Conservation (phyloP, 2,888 invertebrate genomes). For the Mayetiola destructor region DNA sequence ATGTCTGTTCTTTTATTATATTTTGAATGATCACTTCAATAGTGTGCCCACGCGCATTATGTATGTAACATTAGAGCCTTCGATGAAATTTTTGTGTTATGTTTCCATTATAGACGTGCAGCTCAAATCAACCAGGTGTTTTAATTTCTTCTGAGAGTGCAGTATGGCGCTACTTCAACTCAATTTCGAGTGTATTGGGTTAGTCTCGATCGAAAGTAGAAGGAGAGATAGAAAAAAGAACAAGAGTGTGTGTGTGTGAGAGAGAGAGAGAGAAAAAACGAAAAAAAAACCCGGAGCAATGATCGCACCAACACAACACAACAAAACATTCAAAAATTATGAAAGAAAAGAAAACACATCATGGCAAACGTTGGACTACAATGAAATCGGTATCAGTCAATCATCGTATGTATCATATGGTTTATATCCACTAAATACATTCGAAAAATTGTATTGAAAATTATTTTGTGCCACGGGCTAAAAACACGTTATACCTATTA, state of each 20-base stretch:
- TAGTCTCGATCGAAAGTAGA: too few species aligned
- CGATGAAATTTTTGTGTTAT: constrained; percentile 1
- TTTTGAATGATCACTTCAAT: constrained; percentile 2
- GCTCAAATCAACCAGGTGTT: constrained; percentile 2
- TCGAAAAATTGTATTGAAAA: neutral
- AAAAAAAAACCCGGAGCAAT: too few species aligned
- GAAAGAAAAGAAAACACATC: too few species aligned
- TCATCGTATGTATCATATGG: constrained; percentile 8
- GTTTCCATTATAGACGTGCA: neutral
- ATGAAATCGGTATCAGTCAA: neutral
- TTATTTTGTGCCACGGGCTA: constrained; percentile 13
- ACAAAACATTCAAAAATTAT: too few species aligned
- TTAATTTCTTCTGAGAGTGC: neutral
- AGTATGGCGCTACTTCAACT: constrained; percentile 9
- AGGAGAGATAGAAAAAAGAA: neutral
- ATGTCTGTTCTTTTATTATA: neutral
- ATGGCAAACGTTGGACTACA: too few species aligned
- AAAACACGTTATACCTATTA: neutral
- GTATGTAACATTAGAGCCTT: constrained; percentile 2
- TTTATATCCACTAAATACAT: neutral
- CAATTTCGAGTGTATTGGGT: neutral
- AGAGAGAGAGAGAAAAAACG: neutral
- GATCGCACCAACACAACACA: too few species aligned
- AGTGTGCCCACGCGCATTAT: constrained; percentile 7
- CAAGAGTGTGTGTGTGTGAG: too few species aligned